Base-by-base conservation (phyloP, 2,797 vertebrate genomes). In the Dicrostonyx torquatus region DNA sequence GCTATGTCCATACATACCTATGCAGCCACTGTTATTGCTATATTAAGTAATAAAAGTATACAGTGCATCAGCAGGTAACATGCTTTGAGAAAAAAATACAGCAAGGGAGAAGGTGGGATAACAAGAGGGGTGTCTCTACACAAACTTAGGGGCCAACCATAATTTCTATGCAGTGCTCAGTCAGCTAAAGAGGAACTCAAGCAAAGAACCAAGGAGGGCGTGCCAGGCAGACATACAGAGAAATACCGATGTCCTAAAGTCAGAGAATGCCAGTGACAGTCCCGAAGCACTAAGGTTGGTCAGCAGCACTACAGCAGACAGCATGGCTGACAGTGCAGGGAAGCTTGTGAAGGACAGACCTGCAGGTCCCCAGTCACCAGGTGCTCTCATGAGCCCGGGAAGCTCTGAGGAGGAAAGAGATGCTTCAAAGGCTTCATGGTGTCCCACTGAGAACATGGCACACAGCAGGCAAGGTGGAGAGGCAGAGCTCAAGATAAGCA, bases 401-500 rank as follows among this genome's bases (percentile, higher is more conserved):
- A 34, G 34, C 50, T 55, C 29, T 43, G 34, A 26, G 84, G 11
- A 50, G 6, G 1, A 34, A 43, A 40, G 0, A 2, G 2, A 2
- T 4, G 13, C 60, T 60, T 76, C 13, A 15, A 72, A 34, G 48
- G 80, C 11, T 4, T 40, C 64, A 6, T 3, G 8, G 76, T 34
- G 13, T 18, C 13, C n/a, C 2, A 0, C 50, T 14, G 13, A 62
- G 12, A 22, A 20, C 3, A 2, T 10, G 37, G 34, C 26, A 26
- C 2, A 2, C 3, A 18, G 55, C 8, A 26, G 20, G 60, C 3
- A 24, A 15, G 18, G n/a, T 26, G 5, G 15, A 22, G 60, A 58
- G 73, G 37, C 0, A 29, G 43, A 37, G 13, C 40, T n/a, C 1
- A 29, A 62, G 45, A 17, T 3, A 4, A 20, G 37, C 1, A 0